A percentile compares a stretch with the other conserved stretches of the same genome.
Evolutionary conservation across 1,140 invertebrate species (phyloP).

Genomic region (Nylanderia fulva): DNA sequence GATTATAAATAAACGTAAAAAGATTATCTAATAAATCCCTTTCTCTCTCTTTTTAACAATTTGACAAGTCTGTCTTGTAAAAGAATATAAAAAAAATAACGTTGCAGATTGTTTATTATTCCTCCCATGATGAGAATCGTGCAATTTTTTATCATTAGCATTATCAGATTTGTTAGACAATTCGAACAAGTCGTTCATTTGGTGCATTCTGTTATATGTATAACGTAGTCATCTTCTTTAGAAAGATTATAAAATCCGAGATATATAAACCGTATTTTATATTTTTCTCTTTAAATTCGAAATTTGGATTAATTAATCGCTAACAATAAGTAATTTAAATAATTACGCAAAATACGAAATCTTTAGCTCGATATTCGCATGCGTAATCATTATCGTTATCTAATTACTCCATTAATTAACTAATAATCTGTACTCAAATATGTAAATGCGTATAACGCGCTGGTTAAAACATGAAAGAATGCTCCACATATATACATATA

Average conservation of each 20-base stretch:
- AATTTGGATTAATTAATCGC: slow-evolving; percentile 38
- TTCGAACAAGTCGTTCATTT: slow-evolving; percentile 13
- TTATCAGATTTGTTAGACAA: slow-evolving; percentile 42
- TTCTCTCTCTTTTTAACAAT: too few species aligned
- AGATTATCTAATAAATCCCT: too few species aligned
- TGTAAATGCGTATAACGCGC: too few species aligned
- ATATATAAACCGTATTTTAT: neutral
- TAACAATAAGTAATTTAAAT: slow-evolving; percentile 55
- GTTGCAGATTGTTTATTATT: slow-evolving; percentile 36
- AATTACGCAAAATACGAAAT: neutral
- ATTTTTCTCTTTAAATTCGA: slow-evolving; percentile 6
- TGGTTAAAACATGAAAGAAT: too few species aligned
- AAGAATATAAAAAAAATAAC: neutral
- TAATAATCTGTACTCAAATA: too few species aligned
- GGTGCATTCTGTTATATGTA: slow-evolving; percentile 1
- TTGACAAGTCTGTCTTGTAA: slow-evolving; percentile 38
- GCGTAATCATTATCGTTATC: too few species aligned
- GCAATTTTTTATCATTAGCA: slow-evolving; percentile 25
- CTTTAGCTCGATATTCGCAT: neutral
- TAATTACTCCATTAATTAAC: too few species aligned
- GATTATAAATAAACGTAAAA: too few species aligned
- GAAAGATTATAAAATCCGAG: slow-evolving; percentile 55
- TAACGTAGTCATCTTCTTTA: slow-evolving; percentile 38
- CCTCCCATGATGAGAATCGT: neutral
- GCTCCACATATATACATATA: too few species aligned